phyloP scores from a whole-genome alignment of 2,797 vertebrate species.

The Cyclura pinguis region DNA sequence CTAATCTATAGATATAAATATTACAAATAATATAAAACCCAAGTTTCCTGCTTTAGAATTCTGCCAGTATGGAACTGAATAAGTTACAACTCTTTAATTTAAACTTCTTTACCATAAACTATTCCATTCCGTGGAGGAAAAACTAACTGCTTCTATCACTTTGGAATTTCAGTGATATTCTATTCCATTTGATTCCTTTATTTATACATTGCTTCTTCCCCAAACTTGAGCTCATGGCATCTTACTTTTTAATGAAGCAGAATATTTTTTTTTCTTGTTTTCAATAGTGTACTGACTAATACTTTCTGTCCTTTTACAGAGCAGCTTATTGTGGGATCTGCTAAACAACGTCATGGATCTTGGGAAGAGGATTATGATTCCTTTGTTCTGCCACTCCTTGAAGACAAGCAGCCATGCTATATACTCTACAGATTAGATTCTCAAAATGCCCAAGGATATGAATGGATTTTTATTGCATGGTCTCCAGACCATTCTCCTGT shows the following conservation, averaged over 20 bases:
- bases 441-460: conserved; percentile 94
- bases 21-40: neutral
- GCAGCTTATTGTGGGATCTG: conserved; percentile 88
- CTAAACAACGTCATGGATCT: conserved; percentile 81
- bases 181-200: neutral
- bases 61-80: neutral
- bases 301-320: conserved; percentile 82
- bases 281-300: neutral
- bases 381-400: conserved; percentile 89
- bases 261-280: neutral
- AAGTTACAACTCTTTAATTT: neutral
- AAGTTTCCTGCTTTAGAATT: neutral
- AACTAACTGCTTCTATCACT: neutral
- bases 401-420: conserved; percentile 92
- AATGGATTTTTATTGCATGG: conserved; percentile 98
- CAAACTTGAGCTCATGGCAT: too few relatives aligned
- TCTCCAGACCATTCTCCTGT: conserved; percentile 93
- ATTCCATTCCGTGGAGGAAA: too few relatives aligned
- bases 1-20: neutral
- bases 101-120: neutral
- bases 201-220: neutral
- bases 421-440: conserved; percentile 95
- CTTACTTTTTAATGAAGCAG: too few relatives aligned
- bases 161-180: too few relatives aligned
- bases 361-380: conserved; percentile 96